These are phyloP conservation scores for Oryzias dopingdopingensis DNA, from an alignment of 2,797 vertebrate species.

Conservation along the genomic window DNA sequence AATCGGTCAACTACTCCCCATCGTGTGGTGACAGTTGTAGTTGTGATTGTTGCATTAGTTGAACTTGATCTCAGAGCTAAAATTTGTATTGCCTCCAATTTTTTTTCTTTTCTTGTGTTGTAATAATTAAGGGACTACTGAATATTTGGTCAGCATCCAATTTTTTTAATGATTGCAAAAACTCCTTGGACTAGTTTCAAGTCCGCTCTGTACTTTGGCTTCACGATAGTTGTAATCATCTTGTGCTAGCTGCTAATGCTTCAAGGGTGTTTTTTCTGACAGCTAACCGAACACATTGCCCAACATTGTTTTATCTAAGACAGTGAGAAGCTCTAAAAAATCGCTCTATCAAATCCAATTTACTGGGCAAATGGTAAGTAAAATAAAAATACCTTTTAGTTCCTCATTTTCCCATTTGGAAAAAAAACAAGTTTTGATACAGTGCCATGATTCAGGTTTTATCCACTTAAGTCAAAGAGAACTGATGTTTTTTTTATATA, in stretches of 20 bases:
- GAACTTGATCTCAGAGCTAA: constrained; percentile 8
- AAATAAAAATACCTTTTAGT: constrained; percentile 40
- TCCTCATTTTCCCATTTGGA: constrained; percentile 27
- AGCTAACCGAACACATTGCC: constrained; percentile 52
- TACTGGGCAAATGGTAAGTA: constrained; percentile 66
- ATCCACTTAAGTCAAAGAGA: constrained; percentile 32
- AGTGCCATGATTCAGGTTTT: constrained; percentile 50
- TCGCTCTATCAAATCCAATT: constrained; percentile 51
- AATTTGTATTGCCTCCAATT: constrained; percentile 2
- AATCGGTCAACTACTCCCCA: too few relatives aligned
- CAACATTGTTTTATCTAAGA: constrained; percentile 59
- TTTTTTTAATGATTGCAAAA: constrained; percentile 9
- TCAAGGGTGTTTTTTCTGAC: constrained; percentile 19
- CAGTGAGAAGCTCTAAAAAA: constrained; percentile 60
- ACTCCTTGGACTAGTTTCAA: constrained; percentile 5
- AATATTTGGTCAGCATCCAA: constrained; percentile 5
- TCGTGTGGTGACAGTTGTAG: too few relatives aligned
- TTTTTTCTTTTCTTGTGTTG: constrained; percentile 6
- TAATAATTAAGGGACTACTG: not conserved
- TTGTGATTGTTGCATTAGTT: too few relatives aligned
- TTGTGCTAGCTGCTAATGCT: constrained; percentile 29
- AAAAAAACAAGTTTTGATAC: constrained; percentile 37
- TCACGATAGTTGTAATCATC: constrained; percentile 21
- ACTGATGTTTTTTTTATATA: constrained; percentile 15
- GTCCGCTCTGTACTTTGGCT: constrained; percentile 13